Conservation (phyloP, 2,888 invertebrate species). For the Limenitis camilla region DNA sequence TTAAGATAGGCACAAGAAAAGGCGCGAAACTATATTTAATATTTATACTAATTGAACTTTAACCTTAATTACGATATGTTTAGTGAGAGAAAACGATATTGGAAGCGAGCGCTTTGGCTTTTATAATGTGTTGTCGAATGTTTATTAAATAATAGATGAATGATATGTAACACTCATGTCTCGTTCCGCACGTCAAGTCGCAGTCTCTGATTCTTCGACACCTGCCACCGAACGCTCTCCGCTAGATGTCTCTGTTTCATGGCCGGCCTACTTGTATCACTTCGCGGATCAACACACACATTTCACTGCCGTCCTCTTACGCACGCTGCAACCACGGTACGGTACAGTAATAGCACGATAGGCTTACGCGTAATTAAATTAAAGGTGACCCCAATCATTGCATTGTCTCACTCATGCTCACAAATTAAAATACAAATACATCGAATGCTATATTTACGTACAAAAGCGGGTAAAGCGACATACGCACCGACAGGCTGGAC, state of each 20-base stretch:
- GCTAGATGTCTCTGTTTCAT: slow-evolving; percentile 62
- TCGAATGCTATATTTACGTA: slow-evolving; percentile 27
- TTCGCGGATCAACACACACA: slow-evolving; percentile 62
- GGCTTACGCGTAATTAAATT: slow-evolving; percentile 24
- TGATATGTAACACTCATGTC: slow-evolving; percentile 52
- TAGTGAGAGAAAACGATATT: slow-evolving; percentile 56
- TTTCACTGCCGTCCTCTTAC: slow-evolving; percentile 38
- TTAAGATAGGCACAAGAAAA: slow-evolving; percentile 68
- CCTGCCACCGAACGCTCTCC: slow-evolving; percentile 65
- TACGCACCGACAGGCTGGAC: slow-evolving; percentile 9
- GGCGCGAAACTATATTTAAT: slow-evolving; percentile 56
- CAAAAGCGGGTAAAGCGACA: slow-evolving; percentile 21
- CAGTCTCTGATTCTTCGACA: slow-evolving; percentile 68
- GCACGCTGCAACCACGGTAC: slow-evolving; percentile 15
- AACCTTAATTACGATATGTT: slow-evolving; percentile 66
- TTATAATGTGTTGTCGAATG: slow-evolving; percentile 32
- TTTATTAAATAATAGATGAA: slow-evolving; percentile 29
- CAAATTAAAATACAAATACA: slow-evolving; percentile 25
- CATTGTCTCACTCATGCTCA: slow-evolving; percentile 55
- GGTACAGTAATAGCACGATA: slow-evolving; percentile 18
- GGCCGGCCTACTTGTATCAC: slow-evolving; percentile 70
- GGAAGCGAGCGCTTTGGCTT: slow-evolving; percentile 74
- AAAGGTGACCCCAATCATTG: slow-evolving; percentile 40
- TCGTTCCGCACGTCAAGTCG: slow-evolving; percentile 68
- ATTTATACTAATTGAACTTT: slow-evolving; percentile 49